A percentile compares a stretch with the other conserved stretches of the same genome.
Evolutionary conservation across 2,113 vertebrate genomes (phyloP).

Genomic region (Phyllostomus discolor): DNA sequence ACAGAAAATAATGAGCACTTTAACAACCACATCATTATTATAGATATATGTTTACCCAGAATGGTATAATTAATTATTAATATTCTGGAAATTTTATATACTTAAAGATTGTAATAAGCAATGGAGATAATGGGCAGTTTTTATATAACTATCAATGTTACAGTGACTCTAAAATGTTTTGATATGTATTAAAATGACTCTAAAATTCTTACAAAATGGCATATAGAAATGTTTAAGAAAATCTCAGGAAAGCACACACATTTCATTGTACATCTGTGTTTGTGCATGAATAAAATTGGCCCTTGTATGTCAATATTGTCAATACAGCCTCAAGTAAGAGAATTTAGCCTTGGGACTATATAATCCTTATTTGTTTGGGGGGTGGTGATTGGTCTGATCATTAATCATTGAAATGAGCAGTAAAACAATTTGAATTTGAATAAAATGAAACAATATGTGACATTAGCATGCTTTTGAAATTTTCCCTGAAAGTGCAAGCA

Average conservation of each 20-base stretch:
- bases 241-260: conserved; percentile 76
- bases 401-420: not conserved
- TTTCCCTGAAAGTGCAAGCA: conserved; percentile 21
- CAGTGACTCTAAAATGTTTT: conserved; percentile 22
- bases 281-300: conserved; percentile 65
- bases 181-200: conserved; percentile 11
- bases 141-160: not conserved
- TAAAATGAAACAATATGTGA: conserved; percentile 14
- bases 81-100: conserved; percentile 28
- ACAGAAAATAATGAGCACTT: conserved; percentile 15
- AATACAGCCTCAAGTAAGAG: conserved; percentile 50
- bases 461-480: conserved; percentile 36
- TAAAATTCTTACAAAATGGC: conserved; percentile 10
- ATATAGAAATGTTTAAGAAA: conserved; percentile 30
- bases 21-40: conserved; percentile 13
- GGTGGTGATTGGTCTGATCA: conserved; percentile 16
- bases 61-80: not conserved
- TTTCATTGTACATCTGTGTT: conserved; percentile 77
- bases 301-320: conserved; percentile 48
- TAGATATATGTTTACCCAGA: not conserved
- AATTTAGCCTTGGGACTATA: conserved; percentile 25
- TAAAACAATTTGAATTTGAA: conserved; percentile 37
- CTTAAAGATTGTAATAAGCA: conserved; percentile 16
- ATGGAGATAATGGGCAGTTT: not conserved
- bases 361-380: conserved; percentile 38